Evolutionary conservation across 2,797 vertebrate species (phyloP), one percentile per base, ranked within the genome.

Genomic region (Clarias laeviceps): DNA sequence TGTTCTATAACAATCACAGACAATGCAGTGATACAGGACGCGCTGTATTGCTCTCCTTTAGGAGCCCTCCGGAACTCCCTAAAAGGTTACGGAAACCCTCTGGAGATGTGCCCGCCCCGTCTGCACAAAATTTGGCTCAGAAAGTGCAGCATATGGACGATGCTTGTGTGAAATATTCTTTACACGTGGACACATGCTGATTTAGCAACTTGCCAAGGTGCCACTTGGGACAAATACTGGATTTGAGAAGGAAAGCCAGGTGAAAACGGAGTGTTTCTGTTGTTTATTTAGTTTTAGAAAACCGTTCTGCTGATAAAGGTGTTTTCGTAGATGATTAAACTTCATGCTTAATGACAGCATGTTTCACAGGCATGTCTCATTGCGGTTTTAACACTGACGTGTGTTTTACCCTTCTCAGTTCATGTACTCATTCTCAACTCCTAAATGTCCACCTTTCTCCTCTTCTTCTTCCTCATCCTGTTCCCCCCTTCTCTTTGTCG

Each of bases 111-210:
- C 78, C 78, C 61, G 24, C 18, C 20, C 59, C 18, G 61, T 80
- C 78, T 64, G 78, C 59, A 45, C 78, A 45, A 12, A 64, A 65
- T 64, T 45, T 80, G 78, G 78, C 78, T 17, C 1, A 37, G 57
- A 45, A 45, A 17, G 37, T 12, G 24, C 15, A 15, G 24, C 78
- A 80, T 80, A 80, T 80, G 78, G 78, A 64, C 15, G 34, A 64
- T 17, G 34, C 61, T 80, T 8, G 78, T 27, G 37, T 65, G 78
- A 50, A 80, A 80, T 80, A 80, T 80, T 80, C 78, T 79, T 62
- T 79, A 80, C 59, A 45, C n/a, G 34, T 27, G 34, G 37, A 34
- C 24, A 4, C 61, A 45, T 29, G 59, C 37, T 64, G 59, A 18
- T 18, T 27, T 65, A 64, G 61, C 1, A 17, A 80, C 59, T 65